Evolutionary conservation across 2,888 invertebrate genomes (phyloP), one percentile per base, ranked within the genome.

Genomic region (Dicyrtoma fusca): DNA sequence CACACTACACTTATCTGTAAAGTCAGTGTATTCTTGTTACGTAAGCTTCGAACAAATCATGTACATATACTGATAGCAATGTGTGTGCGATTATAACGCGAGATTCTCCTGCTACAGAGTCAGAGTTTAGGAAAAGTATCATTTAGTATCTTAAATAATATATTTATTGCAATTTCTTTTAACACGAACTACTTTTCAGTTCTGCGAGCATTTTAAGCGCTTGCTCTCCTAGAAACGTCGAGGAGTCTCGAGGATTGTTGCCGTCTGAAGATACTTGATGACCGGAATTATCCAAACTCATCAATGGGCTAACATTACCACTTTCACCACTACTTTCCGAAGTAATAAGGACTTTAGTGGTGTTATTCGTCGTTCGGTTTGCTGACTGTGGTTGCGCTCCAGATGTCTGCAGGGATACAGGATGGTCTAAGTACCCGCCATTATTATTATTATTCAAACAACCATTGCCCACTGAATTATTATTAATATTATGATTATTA

Each of bases 311-410:
- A 44, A 75, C 74, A 71, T 72, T 76, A 59, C 75, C 74, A 71
- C 73, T 76, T 68, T 75, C 77, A 74, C 76, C 73, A 64, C 76
- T 79, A 70, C 77, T 77, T 17, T 78, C 79, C 17, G 77, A 77
- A 11, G 78, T 79, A 62, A 80, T 80, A 65, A 80, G 75, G 34
- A 80, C 78, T 75, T 80, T 80, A n/a, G 80, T 80, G 3, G 80
- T 80, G 66, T 80, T 80, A 51, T 77, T 78, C 8, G 59, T 44
- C 17, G 44, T 68, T 19, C 66, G 25, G 8, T 19, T 55, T 26
- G 53, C 34, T n/a, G 55, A 21, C 44, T 68, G 68, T 6, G 57
- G 25, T 13, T 44, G 57, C 1, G 57, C 23, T 55, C 55, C 57
- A 14, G n/a, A 47, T 63, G 63, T 8, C 21, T 63, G 63, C 13